phyloP scores from a whole-genome alignment of 2,797 vertebrate genomes.

The Gouania willdenowi region DNA sequence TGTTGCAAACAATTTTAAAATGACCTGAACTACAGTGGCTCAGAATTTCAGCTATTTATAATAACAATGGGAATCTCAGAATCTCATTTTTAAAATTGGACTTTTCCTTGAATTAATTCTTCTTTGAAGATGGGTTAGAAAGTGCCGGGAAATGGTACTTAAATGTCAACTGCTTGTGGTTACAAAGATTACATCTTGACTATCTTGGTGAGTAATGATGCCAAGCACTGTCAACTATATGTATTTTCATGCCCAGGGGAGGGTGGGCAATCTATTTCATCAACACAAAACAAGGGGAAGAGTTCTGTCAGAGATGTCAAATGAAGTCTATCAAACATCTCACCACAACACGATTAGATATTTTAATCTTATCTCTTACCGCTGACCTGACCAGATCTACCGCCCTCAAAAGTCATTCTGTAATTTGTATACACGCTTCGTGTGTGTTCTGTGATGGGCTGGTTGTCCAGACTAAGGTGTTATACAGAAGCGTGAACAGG shows the following conservation, averaged over 20 bases:
- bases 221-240: constrained; percentile 3
- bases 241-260: constrained; percentile 18
- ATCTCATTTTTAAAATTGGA: neutral
- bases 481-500: no score
- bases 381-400: no score
- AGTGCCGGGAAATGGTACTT: constrained; percentile 1
- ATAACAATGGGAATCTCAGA: neutral
- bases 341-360: no score
- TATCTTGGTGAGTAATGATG: constrained; percentile 15
- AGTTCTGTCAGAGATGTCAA: constrained; percentile 16
- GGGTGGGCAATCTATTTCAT: constrained; percentile 14
- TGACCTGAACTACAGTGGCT: no score
- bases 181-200: constrained; percentile 8
- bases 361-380: no score
- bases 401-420: no score
- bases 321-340: constrained; percentile 3
- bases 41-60: neutral
- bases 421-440: no score
- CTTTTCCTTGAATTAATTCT: neutral
- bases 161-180: constrained; percentile 1
- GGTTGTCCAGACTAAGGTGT: no score
- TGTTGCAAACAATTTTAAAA: no score
- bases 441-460: no score
- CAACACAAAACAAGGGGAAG: constrained; percentile 10
- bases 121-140: neutral